Conservation (phyloP, 35 echinoderm and acorn worm genomes). For the Hemicentrotus pulcherrimus region DNA sequence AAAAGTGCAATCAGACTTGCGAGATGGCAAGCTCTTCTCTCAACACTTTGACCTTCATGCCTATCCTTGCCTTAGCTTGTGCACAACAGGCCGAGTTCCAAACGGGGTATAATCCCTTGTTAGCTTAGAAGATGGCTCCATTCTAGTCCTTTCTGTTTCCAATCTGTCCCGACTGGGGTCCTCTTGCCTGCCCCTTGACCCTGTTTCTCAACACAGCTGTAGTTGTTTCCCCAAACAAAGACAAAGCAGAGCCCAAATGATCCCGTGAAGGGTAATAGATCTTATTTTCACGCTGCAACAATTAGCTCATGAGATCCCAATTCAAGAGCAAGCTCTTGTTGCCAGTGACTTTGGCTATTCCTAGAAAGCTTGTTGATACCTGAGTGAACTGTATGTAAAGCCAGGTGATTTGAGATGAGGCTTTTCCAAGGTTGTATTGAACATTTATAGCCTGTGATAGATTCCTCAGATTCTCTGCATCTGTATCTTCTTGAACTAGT, state of each 20-base stretch:
- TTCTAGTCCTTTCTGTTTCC: constrained; percentile 38
- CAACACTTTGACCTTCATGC: constrained; percentile 41
- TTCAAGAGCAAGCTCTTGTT: neutral
- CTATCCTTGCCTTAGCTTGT: constrained; percentile 32
- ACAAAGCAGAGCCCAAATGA: constrained; percentile 28
- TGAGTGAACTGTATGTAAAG: neutral
- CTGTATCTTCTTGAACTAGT: neutral
- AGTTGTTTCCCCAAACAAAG: constrained; percentile 50
- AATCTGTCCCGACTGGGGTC: constrained; percentile 30
- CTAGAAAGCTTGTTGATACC: neutral
- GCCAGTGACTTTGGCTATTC: neutral
- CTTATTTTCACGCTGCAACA: constrained; percentile 17
- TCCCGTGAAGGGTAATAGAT: constrained; percentile 24
- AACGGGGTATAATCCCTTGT: constrained; percentile 40
- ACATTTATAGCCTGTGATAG: neutral
- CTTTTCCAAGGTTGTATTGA: neutral
- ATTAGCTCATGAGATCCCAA: constrained; percentile 22
- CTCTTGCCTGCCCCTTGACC: neutral
- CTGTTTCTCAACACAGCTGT: constrained; percentile 45
- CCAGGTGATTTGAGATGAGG: neutral
- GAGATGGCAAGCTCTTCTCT: constrained; percentile 24
- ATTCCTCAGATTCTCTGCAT: neutral
- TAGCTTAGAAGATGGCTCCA: constrained; percentile 45
- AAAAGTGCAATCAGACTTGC: constrained; percentile 38
- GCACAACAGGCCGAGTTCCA: constrained; percentile 24